Percentiles rank a stretch among this genome's conserved stretches.
Evolutionary conservation across 2,113 vertebrate species (phyloP).

Genomic region (Grammomys surdaster): DNA sequence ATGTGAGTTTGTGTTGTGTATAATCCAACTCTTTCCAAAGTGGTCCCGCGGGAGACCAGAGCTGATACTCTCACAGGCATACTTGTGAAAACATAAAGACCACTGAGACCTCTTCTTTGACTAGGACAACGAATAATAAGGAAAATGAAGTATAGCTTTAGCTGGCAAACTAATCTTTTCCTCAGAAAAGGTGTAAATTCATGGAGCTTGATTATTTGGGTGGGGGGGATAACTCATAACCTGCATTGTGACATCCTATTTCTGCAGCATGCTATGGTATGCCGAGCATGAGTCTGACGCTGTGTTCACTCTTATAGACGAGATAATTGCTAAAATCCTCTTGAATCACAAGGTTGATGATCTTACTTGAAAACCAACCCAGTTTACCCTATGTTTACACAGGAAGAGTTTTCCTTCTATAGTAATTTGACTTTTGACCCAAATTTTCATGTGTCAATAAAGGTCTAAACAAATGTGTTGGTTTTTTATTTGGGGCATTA

Average conservation of each 20-base stretch:
- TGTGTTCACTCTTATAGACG: not conserved
- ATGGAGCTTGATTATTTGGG: constrained; percentile 53
- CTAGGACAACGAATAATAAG: not conserved
- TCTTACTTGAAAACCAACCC: constrained; percentile 29
- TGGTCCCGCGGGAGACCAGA: not conserved
- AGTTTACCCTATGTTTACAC: constrained; percentile 44
- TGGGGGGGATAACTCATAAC: constrained; percentile 63
- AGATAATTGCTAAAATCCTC: constrained; percentile 28
- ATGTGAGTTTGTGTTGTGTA: constrained; percentile 51
- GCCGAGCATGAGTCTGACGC: not conserved
- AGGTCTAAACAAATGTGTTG: constrained; percentile 31
- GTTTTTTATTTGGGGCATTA: constrained; percentile 44
- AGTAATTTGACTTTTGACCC: constrained; percentile 55
- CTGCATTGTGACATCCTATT: constrained; percentile 69
- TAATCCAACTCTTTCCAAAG: constrained; percentile 51
- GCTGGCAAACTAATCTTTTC: constrained; percentile 60
- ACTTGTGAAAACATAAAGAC: constrained; percentile 67
- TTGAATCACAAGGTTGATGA: constrained; percentile 4
- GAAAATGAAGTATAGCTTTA: constrained; percentile 53
- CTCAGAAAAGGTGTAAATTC: constrained; percentile 68
- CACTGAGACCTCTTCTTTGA: constrained; percentile 62
- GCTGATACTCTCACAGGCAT: not conserved
- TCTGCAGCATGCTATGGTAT: constrained; percentile 55
- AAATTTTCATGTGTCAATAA: constrained; percentile 55
- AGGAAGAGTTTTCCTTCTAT: not conserved